These are phyloP conservation scores for Choreutis nemorana DNA, from an alignment of 2,888 invertebrate species.

Conservation along the genomic window DNA sequence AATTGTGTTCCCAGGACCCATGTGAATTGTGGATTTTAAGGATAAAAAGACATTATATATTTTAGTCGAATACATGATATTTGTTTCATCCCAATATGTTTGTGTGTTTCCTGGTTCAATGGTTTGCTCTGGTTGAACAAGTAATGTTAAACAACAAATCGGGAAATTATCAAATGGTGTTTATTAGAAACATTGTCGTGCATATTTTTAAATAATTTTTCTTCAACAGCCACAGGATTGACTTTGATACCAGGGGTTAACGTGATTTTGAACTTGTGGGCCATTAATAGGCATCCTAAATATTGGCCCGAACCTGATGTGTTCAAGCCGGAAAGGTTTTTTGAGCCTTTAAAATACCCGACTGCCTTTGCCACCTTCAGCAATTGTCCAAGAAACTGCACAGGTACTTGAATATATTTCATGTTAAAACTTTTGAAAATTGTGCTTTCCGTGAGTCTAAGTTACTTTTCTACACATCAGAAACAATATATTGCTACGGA, in stretches of 20 bases:
- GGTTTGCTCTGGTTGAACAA: too few species aligned
- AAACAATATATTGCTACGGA: too few species aligned
- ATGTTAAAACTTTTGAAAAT: too few species aligned
- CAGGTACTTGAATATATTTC: too few species aligned
- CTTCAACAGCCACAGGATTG: slow-evolving; percentile 20
- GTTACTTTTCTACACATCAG: too few species aligned
- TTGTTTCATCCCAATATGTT: too few species aligned
- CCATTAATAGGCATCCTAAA: slow-evolving; percentile 26
- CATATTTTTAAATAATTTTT: neutral
- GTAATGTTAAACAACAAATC: too few species aligned
- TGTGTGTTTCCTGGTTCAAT: too few species aligned
- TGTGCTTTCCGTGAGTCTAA: too few species aligned
- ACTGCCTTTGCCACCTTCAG: slow-evolving; percentile 26
- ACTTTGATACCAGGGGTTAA: slow-evolving; percentile 18
- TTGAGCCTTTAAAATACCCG: slow-evolving; percentile 17
- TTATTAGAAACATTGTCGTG: neutral
- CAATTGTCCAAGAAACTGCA: slow-evolving; percentile 23
- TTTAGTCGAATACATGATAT: too few species aligned
- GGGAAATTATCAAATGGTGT: too few species aligned
- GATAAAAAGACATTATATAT: too few species aligned
- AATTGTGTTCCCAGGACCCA: neutral
- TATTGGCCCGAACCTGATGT: slow-evolving; percentile 30
- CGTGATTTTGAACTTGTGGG: slow-evolving; percentile 22
- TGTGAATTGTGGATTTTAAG: neutral
- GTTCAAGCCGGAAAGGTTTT: slow-evolving; percentile 34